Conservation (phyloP, 2,113 vertebrate species). For the Elaphurus davidianus region DNA sequence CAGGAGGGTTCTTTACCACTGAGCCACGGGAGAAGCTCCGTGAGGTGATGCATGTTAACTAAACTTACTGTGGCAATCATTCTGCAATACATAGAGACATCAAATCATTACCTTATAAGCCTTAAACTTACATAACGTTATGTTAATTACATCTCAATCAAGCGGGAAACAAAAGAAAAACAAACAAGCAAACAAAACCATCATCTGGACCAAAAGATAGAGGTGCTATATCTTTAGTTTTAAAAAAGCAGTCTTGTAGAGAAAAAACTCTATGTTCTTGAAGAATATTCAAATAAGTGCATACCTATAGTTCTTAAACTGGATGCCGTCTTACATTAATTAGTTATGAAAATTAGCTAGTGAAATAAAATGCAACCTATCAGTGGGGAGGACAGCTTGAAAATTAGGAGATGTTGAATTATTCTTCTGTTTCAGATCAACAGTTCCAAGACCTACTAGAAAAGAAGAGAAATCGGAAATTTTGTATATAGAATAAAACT, state of each 20-base stretch:
- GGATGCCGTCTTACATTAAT: not conserved
- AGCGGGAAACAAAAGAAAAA: not conserved
- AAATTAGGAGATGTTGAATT: not conserved
- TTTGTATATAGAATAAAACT: not conserved
- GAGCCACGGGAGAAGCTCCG: rapidly evolving
- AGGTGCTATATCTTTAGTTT: not conserved
- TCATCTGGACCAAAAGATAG: not conserved
- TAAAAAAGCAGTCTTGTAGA: not conserved
- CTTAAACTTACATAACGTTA: not conserved
- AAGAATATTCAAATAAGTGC: not conserved
- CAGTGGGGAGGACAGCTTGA: not conserved
- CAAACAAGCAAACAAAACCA: not conserved
- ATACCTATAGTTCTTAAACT: not conserved
- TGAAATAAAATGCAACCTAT: not conserved
- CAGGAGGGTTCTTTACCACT: not conserved
- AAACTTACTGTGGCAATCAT: not conserved
- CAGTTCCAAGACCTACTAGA: not conserved
- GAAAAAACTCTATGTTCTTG: not conserved
- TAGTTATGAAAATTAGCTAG: not conserved
- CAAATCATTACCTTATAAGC: not conserved
- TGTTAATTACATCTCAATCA: not conserved
- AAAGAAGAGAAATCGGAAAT: not conserved
- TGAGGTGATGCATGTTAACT: not conserved
- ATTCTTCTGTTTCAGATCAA: not conserved
- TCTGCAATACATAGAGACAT: not conserved